These are phyloP conservation scores for Dicyrtoma fusca DNA, from an alignment of 2,888 invertebrate genomes.

Conservation along the genomic window DNA sequence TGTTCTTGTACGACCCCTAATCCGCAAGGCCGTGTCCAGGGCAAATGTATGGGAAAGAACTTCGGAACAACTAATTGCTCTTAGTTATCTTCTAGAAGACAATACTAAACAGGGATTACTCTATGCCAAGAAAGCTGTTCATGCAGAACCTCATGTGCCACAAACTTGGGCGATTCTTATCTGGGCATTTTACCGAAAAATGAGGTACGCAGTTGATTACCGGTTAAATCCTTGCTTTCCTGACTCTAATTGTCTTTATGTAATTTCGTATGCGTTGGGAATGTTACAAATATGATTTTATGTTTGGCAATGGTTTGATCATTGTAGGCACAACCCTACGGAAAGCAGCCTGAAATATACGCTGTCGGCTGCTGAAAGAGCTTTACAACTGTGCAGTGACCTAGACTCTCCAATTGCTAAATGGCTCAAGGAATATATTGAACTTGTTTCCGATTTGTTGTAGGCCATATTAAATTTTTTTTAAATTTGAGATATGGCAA, in stretches of 20 bases:
- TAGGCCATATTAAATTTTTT: not conserved
- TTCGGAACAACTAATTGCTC: slow-evolving; percentile 36
- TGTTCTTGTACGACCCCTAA: not conserved
- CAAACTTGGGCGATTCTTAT: slow-evolving; percentile 33
- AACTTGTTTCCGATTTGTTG: not conserved
- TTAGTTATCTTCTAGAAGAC: slow-evolving; percentile 47
- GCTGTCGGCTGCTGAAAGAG: slow-evolving; percentile 1
- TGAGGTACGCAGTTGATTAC: not conserved
- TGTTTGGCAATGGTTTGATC: too few species aligned
- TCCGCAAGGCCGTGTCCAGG: slow-evolving; percentile 12
- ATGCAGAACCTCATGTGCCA: slow-evolving; percentile 13
- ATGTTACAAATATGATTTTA: not conserved
- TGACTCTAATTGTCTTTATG: too few species aligned
- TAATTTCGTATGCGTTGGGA: too few species aligned
- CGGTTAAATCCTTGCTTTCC: not conserved
- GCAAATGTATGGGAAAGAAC: slow-evolving; percentile 25
- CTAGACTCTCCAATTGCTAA: not conserved
- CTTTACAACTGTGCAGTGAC: slow-evolving; percentile 9
- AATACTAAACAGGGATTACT: slow-evolving; percentile 43
- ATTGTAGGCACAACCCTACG: not conserved
- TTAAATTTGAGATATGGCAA: too few species aligned
- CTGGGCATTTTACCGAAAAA: slow-evolving; percentile 13
- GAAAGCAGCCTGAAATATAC: slow-evolving; percentile 5
- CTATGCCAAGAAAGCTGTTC: slow-evolving; percentile 48
- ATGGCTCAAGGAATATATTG: slow-evolving; percentile 27